Conservation (phyloP, 2,113 vertebrate species). For the Microcebus griseorufus region DNA sequence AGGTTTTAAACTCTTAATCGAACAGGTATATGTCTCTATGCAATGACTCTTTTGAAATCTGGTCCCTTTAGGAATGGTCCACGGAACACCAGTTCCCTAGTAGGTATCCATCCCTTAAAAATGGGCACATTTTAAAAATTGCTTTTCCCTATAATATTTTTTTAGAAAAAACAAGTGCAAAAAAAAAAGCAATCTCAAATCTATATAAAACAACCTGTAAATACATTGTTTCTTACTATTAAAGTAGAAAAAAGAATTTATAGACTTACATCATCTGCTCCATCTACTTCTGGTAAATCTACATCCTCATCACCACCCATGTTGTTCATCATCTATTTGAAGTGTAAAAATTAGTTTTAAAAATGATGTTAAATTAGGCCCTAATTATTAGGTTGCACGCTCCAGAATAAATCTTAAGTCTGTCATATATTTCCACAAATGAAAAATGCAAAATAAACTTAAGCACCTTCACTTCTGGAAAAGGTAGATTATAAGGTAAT, state of each 20-base stretch:
- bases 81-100: background rate
- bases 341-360: constrained; percentile 69
- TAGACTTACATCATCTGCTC: constrained; percentile 95
- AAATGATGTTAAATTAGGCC: constrained; percentile 62
- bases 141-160: background rate
- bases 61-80: background rate
- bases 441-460: constrained; percentile 31
- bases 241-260: constrained; percentile 52
- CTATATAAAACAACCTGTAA: constrained; percentile 16
- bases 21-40: background rate
- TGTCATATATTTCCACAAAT: constrained; percentile 34
- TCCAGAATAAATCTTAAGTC: constrained; percentile 17
- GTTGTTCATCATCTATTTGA: constrained; percentile 97
- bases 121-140: background rate
- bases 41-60: constrained; percentile 15
- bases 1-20: background rate
- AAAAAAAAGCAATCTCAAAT: background rate
- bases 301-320: constrained; percentile 96
- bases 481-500: constrained; percentile 9
- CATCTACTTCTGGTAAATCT: constrained; percentile 96
- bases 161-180: background rate
- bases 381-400: constrained; percentile 38
- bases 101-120: background rate
- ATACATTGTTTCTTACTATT: constrained; percentile 55
- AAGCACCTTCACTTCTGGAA: constrained; percentile 23